phyloP scores from a whole-genome alignment of 2,888 invertebrate species.

The Microdon myrmicae region DNA sequence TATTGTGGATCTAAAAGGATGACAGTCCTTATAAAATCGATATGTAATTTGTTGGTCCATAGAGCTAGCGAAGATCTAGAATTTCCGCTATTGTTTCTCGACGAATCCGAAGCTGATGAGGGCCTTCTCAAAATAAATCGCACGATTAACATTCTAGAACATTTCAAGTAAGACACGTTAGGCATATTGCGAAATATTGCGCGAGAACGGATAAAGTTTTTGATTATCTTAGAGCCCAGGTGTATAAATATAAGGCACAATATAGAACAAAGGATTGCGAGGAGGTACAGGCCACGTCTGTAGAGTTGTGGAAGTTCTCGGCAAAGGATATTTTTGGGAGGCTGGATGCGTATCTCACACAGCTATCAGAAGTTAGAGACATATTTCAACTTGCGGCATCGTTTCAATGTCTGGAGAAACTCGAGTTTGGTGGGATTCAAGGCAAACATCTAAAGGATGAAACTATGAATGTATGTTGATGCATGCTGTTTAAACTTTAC shows the following conservation, averaged over 20 bases:
- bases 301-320: slow-evolving; percentile 77
- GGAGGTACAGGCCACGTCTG: slow-evolving; percentile 54
- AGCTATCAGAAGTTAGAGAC: slow-evolving; percentile 74
- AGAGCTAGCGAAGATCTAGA: slow-evolving; percentile 82
- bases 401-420: slow-evolving; percentile 87
- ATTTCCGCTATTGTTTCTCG: slow-evolving; percentile 84
- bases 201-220: slow-evolving; percentile 5
- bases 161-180: slow-evolving; percentile 69
- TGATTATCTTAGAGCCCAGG: slow-evolving; percentile 55
- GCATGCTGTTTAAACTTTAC: neutral
- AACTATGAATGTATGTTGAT: slow-evolving; percentile 57
- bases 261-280: too few relatives aligned
- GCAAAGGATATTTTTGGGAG: slow-evolving; percentile 78
- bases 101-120: slow-evolving; percentile 83
- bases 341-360: slow-evolving; percentile 73
- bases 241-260: slow-evolving; percentile 60
- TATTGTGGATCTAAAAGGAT: slow-evolving; percentile 76
- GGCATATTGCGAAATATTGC: too few relatives aligned
- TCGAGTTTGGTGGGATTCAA: slow-evolving; percentile 74
- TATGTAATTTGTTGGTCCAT: slow-evolving; percentile 84
- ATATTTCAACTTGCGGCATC: slow-evolving; percentile 83
- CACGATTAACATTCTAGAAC: slow-evolving; percentile 69
- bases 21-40: slow-evolving; percentile 80
- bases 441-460: slow-evolving; percentile 62
- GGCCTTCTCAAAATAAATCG: slow-evolving; percentile 73